Evolutionary conservation across 2,888 invertebrate species (phyloP).

Genomic region (Ischnura elegans): DNA sequence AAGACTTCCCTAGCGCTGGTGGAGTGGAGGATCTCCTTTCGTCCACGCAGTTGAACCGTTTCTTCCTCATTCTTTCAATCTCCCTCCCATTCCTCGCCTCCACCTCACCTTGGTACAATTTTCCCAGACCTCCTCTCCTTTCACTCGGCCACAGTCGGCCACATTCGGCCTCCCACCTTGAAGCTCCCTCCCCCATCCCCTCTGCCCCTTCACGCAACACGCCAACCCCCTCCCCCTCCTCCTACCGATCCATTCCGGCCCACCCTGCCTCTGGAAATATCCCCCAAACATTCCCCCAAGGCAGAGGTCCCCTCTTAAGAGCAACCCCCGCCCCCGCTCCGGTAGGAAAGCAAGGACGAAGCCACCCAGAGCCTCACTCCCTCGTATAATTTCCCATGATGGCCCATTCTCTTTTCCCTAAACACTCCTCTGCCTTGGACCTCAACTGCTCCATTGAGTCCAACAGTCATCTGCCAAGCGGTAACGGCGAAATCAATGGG

Average conservation of each 20-base stretch:
- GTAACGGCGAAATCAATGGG: too few relatives aligned
- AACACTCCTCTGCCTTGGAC: not conserved
- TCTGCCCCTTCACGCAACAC: not conserved
- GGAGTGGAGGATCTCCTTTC: not conserved
- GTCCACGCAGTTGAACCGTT: not conserved
- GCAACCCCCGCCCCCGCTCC: slow-evolving; percentile 34
- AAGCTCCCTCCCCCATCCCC: not conserved
- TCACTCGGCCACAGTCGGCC: not conserved
- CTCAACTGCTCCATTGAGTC: not conserved
- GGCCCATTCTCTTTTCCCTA: not conserved
- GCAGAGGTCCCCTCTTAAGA: not conserved
- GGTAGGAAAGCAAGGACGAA: not conserved
- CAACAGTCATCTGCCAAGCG: too few relatives aligned
- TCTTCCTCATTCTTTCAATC: not conserved
- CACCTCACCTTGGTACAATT: not conserved
- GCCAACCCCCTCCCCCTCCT: not conserved
- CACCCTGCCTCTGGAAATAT: not conserved
- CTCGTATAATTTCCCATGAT: not conserved
- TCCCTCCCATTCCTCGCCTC: not conserved
- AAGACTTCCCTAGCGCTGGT: too few relatives aligned
- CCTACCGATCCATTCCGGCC: not conserved
- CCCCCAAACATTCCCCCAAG: slow-evolving; percentile 40
- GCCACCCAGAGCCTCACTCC: slow-evolving; percentile 26
- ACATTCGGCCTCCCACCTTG: slow-evolving; percentile 5
- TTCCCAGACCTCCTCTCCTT: not conserved